Percentiles rank a stretch among this genome's conserved stretches.
phyloP scores from a whole-genome alignment of 2,888 invertebrate species.

The Dione vanillae region DNA sequence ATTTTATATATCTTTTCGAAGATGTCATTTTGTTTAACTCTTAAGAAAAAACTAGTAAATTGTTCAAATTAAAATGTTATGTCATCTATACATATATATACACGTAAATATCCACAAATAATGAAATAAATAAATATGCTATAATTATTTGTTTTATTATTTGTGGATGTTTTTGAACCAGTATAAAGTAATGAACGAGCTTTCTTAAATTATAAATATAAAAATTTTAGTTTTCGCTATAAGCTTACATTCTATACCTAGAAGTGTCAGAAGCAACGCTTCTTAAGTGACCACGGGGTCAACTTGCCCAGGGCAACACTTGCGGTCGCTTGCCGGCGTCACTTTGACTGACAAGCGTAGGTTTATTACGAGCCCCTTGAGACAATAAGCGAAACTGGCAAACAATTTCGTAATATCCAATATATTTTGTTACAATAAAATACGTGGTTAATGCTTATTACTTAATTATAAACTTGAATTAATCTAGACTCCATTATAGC shows the following conservation, averaged over 20 bases:
- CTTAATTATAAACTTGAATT: background rate
- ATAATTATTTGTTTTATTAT: no score
- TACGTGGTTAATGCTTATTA: background rate
- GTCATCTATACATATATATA: background rate
- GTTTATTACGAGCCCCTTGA: slow-evolving; percentile 41
- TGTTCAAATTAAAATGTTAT: background rate
- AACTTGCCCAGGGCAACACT: slow-evolving; percentile 48
- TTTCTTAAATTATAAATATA: background rate
- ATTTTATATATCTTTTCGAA: no score
- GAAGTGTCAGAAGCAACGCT: slow-evolving; percentile 65
- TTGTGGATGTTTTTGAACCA: background rate
- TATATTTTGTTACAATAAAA: background rate
- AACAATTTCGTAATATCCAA: slow-evolving; percentile 29
- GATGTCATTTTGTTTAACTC: background rate
- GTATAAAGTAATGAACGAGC: background rate
- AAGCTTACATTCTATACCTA: slow-evolving; percentile 30
- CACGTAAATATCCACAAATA: background rate
- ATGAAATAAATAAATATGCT: no score
- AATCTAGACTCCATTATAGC: background rate
- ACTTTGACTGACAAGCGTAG: slow-evolving; percentile 60
- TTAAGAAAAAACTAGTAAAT: no score
- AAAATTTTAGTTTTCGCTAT: slow-evolving; percentile 30
- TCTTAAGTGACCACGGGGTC: slow-evolving; percentile 57
- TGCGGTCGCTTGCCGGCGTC: slow-evolving; percentile 54
- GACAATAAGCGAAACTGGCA: slow-evolving; percentile 32